Conservation (phyloP, 1,140 invertebrate species). For the Teleogryllus occipitalis region DNA sequence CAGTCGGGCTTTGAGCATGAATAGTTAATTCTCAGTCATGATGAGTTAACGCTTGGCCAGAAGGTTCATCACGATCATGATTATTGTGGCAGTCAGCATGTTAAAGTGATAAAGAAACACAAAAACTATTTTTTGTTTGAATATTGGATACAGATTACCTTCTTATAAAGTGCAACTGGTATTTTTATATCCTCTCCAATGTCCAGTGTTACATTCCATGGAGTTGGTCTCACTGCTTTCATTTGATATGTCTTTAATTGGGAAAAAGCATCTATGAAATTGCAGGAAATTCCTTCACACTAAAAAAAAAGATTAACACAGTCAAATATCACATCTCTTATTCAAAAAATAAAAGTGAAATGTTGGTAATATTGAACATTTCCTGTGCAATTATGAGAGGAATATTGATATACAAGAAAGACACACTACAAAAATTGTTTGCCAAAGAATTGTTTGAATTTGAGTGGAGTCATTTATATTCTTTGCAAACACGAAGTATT, state of each 20-base stretch:
- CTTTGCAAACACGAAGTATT: too few species aligned
- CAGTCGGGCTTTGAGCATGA: too few species aligned
- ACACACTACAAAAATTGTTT: too few species aligned
- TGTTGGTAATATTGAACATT: not conserved
- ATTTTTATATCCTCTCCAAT: slow-evolving; percentile 39
- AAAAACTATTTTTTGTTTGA: not conserved
- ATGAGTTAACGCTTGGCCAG: too few species aligned
- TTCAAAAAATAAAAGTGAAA: not conserved
- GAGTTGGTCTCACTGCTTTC: slow-evolving; percentile 34
- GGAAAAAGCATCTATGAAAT: slow-evolving; percentile 41
- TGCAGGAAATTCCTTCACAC: slow-evolving; percentile 28
- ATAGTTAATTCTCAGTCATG: too few species aligned
- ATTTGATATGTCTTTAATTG: slow-evolving; percentile 40
- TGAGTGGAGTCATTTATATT: too few species aligned
- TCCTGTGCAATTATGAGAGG: not conserved
- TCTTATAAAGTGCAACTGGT: slow-evolving; percentile 34
- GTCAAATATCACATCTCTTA: not conserved
- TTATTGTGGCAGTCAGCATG: too few species aligned
- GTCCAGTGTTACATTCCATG: slow-evolving; percentile 42
- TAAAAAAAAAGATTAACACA: slow-evolving; percentile 23
- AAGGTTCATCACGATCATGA: too few species aligned
- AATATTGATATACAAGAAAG: too few species aligned
- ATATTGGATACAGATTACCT: not conserved
- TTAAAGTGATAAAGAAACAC: slow-evolving; percentile 20
- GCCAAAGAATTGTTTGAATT: too few species aligned